Base-by-base conservation (phyloP, 2,113 vertebrate species). In the Pluvialis apricaria region DNA sequence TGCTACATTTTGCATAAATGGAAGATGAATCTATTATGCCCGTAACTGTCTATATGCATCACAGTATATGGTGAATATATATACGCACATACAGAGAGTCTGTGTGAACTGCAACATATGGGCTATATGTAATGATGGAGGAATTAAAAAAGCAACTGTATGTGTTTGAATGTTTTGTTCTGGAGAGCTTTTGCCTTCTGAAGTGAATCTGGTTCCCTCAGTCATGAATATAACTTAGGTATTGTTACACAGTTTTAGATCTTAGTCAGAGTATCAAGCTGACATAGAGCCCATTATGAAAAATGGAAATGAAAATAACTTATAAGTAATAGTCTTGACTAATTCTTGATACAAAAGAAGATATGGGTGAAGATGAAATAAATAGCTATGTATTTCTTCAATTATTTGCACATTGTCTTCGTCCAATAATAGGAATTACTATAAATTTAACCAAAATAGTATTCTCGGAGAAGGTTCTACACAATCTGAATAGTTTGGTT, bases 111-210 rank as follows among this genome's bases (percentile, higher is more conserved):
- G 34, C 26, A 90, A 28, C 13, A 22, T 68, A n/a, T 44, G 49
- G 44, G 6, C 32, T 68, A 47, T 68, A 85, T n/a, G 29, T 36
- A 49, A 71, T 52, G 16, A 18, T 18, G 26, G 8, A 70, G 10
- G 9, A 78, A 66, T 77, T 65, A 1, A 5, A 78, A 71, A 61
- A 31, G 0, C 5, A 28, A 2, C 20, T 47, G 2, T 9, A 1
- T 49, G 12, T 51, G 4, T 75, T 71, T 52, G 25, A 73, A 71
- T 75, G 20, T 54, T 92, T 88, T 69, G 2, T 81, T 83, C 49
- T 52, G 42, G 47, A 47, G 10, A 19, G 5, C 3, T 69, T 95
- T 82, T 88, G 1, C 32, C 91, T 76, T 78, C 61, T 71, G 12
- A 87, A 55, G 4, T 66, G 54, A 84, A 34, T 65, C 22, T 78